These are phyloP conservation scores for Scomber scombrus DNA, from an alignment of 2,113 vertebrate genomes.

Conservation along the genomic window DNA sequence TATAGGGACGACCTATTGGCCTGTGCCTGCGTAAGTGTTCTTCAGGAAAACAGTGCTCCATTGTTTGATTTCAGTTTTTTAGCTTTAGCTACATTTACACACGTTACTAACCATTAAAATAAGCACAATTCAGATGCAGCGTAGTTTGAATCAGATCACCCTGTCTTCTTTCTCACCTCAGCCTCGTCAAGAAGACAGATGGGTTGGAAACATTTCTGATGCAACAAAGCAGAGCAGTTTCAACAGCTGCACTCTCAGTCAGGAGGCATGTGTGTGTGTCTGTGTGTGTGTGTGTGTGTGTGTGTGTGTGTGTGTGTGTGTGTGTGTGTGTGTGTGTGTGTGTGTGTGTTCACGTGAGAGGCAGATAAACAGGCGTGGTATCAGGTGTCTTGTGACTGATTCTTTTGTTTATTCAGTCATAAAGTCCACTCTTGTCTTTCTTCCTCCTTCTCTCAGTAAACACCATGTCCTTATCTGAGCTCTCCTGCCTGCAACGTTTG, in stretches of 20 bases:
- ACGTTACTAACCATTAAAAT: neutral
- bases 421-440: slow-evolving; percentile 3
- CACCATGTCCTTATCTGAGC: neutral
- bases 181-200: neutral
- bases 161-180: neutral
- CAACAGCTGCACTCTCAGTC: slow-evolving; percentile 39
- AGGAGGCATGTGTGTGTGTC: slow-evolving; percentile 10
- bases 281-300: too few species aligned
- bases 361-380: slow-evolving; percentile 23
- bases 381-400: slow-evolving; percentile 54
- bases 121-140: neutral
- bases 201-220: slow-evolving; percentile 47
- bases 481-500: neutral
- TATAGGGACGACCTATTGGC: neutral
- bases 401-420: slow-evolving; percentile 25
- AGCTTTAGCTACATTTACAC: neutral
- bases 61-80: neutral
- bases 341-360: slow-evolving; percentile 16
- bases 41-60: neutral
- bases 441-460: too few species aligned
- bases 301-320: neutral
- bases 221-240: slow-evolving; percentile 52
- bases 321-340: neutral
- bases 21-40: too few species aligned
- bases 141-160: neutral